Conservation (phyloP, 2,888 invertebrate genomes). For the Chrysina gloriosa region DNA sequence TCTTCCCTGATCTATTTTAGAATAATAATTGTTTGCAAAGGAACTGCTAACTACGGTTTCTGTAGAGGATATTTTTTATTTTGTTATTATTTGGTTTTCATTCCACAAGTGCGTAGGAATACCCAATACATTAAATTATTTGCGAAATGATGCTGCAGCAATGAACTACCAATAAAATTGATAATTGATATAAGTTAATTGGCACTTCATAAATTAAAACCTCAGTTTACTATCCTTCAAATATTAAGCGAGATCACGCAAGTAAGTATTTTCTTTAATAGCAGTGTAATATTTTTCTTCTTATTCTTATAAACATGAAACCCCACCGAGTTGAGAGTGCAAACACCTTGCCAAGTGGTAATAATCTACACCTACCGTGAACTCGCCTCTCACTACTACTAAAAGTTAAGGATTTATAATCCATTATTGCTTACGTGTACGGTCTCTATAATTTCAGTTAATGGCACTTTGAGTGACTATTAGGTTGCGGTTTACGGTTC, state of each 20-base stretch:
- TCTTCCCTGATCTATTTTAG: too few relatives aligned
- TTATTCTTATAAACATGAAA: background rate
- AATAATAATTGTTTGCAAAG: too few relatives aligned
- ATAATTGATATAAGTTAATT: too few relatives aligned
- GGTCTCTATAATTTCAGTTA: conserved; percentile 33
- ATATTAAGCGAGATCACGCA: conserved; percentile 19
- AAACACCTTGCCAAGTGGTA: conserved; percentile 17
- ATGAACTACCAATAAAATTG: too few relatives aligned
- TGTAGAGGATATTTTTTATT: too few relatives aligned
- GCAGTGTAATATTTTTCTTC: background rate
- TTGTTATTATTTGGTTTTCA: too few relatives aligned
- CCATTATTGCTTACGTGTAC: conserved; percentile 31
- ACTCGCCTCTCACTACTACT: conserved; percentile 10
- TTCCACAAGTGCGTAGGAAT: too few relatives aligned
- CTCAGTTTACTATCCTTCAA: too few relatives aligned
- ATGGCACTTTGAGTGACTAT: conserved; percentile 36
- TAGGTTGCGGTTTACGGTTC: conserved; percentile 33
- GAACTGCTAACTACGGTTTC: too few relatives aligned
- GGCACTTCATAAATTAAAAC: too few relatives aligned
- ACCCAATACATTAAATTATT: too few relatives aligned
- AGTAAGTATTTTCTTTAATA: background rate
- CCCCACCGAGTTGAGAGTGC: conserved; percentile 5
- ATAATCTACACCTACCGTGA: conserved; percentile 24
- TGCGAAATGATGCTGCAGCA: too few relatives aligned
- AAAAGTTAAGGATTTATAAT: conserved; percentile 33